Conservation (phyloP, 2,888 invertebrate species). For the Gymnocheta viridis region DNA sequence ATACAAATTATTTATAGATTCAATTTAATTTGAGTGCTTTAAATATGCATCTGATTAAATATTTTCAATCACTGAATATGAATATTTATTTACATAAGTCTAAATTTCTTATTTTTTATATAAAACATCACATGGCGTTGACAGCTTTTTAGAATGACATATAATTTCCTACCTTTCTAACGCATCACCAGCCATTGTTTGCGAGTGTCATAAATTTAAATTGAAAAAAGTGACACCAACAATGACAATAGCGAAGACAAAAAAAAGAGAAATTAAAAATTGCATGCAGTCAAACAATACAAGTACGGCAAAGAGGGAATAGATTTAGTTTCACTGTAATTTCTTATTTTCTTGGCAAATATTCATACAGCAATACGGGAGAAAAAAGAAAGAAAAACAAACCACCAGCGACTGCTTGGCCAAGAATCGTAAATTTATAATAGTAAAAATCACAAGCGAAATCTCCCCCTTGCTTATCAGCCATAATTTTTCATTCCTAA, state of each 20-base stretch:
- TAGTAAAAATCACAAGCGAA: slow-evolving; percentile 36
- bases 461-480: neutral
- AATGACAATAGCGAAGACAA: slow-evolving; percentile 29
- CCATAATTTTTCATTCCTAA: neutral
- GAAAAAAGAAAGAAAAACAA: slow-evolving; percentile 3
- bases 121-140: slow-evolving; percentile 53
- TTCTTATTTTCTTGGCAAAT: slow-evolving; percentile 67
- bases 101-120: slow-evolving; percentile 1
- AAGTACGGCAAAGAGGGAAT: slow-evolving; percentile 19
- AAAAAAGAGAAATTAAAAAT: slow-evolving; percentile 62
- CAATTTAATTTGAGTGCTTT: neutral
- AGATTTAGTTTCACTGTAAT: slow-evolving; percentile 55
- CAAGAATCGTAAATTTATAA: slow-evolving; percentile 57
- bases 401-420: slow-evolving; percentile 34
- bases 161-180: slow-evolving; percentile 72
- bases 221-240: slow-evolving; percentile 52
- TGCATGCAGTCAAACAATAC: slow-evolving; percentile 67
- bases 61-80: neutral
- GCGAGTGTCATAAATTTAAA: slow-evolving; percentile 67
- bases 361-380: neutral
- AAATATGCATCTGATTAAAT: neutral
- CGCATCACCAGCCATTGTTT: slow-evolving; percentile 67
- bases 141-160: slow-evolving; percentile 69
- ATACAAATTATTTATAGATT: no score
- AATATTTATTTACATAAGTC: slow-evolving; percentile 24